phyloP scores from a whole-genome alignment of 35 echinoderm and acorn worm genomes.

The Nesometra sesokonis region DNA sequence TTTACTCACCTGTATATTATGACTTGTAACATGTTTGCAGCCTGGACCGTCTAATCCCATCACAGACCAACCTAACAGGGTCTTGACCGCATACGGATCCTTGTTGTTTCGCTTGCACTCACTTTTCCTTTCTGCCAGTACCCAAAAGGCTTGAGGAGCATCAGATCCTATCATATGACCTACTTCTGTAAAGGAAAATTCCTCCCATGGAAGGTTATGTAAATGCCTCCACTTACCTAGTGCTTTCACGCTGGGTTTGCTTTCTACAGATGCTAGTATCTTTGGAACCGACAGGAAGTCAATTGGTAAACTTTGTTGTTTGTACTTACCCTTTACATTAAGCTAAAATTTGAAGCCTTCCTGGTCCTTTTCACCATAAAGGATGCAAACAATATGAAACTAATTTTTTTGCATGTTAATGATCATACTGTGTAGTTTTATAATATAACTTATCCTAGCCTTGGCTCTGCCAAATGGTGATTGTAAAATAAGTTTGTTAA shows the following conservation, averaged over 20 bases:
- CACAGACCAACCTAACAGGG: conserved; percentile 2
- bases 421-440: too few relatives aligned
- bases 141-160: conserved; percentile 5
- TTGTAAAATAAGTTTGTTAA: too few relatives aligned
- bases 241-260: not conserved
- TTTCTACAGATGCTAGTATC: not conserved
- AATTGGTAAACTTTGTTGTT: not conserved
- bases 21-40: not conserved
- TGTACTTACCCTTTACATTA: conserved; percentile 12
- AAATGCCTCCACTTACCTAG: not conserved
- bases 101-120: not conserved
- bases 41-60: not conserved
- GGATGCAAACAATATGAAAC: too few relatives aligned
- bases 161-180: conserved; percentile 6
- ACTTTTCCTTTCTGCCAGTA: not conserved
- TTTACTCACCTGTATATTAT: not conserved
- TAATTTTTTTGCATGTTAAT: too few relatives aligned
- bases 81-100: conserved; percentile 23
- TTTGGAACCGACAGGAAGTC: conserved; percentile 20
- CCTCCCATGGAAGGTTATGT: not conserved
- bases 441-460: too few relatives aligned
- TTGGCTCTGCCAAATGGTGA: too few relatives aligned
- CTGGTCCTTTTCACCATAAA: not conserved
- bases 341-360: conserved; percentile 22
- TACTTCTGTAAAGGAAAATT: not conserved